Evolutionary conservation across 2,888 invertebrate genomes (phyloP).

Genomic region (Rhimphoctona megacephalus): DNA sequence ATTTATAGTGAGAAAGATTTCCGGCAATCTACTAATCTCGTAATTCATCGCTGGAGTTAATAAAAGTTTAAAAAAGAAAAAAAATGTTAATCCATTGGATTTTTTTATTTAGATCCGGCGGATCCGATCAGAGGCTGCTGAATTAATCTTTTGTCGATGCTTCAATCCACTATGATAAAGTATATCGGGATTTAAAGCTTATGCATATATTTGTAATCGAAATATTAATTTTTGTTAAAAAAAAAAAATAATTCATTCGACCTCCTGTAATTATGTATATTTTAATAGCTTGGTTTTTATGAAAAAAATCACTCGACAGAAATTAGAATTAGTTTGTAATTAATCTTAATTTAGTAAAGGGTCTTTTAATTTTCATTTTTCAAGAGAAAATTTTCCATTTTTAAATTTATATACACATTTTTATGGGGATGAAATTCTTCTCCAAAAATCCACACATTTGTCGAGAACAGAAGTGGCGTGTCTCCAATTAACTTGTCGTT

Average conservation of each 20-base stretch:
- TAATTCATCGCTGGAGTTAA: conserved; percentile 52
- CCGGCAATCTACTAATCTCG: conserved; percentile 29
- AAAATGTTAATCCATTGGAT: conserved; percentile 9
- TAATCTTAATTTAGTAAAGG: not conserved
- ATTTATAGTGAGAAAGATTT: conserved; percentile 55
- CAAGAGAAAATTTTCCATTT: not conserved
- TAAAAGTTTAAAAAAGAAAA: conserved; percentile 35
- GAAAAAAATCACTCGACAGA: not conserved
- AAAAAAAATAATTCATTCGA: not conserved
- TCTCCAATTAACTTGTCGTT: conserved; percentile 53
- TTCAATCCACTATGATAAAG: conserved; percentile 3
- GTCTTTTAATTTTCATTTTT: not conserved
- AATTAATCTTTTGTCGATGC: not conserved
- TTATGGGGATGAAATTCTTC: not conserved
- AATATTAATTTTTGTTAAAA: not conserved
- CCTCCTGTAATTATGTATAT: not conserved
- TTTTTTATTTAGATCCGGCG: conserved; percentile 47
- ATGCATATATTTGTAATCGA: not conserved
- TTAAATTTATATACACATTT: not conserved
- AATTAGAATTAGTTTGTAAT: not conserved
- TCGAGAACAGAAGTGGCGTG: conserved; percentile 20
- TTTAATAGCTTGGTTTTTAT: not conserved
- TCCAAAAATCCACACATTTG: conserved; percentile 15
- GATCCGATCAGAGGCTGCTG: not conserved
- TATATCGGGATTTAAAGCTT: conserved; percentile 8